phyloP scores from a whole-genome alignment of 1,140 invertebrate genomes.

The Lysiphlebus fabarum region DNA sequence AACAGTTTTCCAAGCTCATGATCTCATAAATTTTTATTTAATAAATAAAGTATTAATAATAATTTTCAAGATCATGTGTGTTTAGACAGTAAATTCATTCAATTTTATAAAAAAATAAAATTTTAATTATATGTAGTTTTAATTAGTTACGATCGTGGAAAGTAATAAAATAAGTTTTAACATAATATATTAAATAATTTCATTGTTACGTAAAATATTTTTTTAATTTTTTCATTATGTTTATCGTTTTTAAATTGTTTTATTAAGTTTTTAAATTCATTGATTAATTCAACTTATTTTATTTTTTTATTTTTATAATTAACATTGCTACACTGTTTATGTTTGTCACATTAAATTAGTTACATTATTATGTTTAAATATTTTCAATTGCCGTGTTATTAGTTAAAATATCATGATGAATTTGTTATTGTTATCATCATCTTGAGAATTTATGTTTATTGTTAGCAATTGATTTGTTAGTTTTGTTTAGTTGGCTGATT shows the following conservation, averaged over 20 bases:
- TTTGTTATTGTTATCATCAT: too few relatives aligned
- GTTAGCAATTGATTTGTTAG: too few relatives aligned
- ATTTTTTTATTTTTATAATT: too few relatives aligned
- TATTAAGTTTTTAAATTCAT: slow-evolving; percentile 1
- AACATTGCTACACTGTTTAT: too few relatives aligned
- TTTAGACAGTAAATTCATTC: slow-evolving; percentile 1
- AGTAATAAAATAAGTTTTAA: slow-evolving; percentile 23
- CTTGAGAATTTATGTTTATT: too few relatives aligned
- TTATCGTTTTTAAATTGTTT: neutral
- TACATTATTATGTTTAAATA: too few relatives aligned
- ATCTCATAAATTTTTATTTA: slow-evolving; percentile 11
- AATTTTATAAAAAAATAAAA: neutral
- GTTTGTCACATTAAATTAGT: too few relatives aligned
- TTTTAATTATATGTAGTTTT: too few relatives aligned
- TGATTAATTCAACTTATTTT: too few relatives aligned
- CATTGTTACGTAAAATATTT: neutral
- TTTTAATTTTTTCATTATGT: slow-evolving; percentile 7
- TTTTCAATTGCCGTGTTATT: too few relatives aligned
- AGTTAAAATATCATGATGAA: too few relatives aligned
- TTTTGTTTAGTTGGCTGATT: too few relatives aligned
- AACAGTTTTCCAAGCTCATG: slow-evolving; percentile 34
- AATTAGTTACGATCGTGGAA: slow-evolving; percentile 25
- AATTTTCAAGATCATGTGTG: neutral
- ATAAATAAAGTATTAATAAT: neutral
- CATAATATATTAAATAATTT: slow-evolving; percentile 11